These are phyloP conservation scores for Silurus aristotelis DNA, from an alignment of 2,797 vertebrate genomes.

Conservation along the genomic window DNA sequence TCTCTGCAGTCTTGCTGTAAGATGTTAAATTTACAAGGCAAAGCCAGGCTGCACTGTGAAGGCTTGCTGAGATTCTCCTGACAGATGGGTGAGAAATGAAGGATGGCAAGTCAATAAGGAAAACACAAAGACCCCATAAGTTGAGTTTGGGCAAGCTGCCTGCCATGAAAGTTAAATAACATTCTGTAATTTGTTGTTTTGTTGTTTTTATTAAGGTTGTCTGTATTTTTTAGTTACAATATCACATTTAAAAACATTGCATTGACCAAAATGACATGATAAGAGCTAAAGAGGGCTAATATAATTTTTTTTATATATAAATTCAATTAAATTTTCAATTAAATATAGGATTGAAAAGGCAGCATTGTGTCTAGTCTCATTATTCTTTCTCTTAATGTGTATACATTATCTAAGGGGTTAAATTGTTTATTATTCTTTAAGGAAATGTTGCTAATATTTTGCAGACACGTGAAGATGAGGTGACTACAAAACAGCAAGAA, in stretches of 20 bases:
- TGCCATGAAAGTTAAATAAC: conserved; percentile 54
- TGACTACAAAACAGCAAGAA: conserved; percentile 17
- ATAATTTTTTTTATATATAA: background rate
- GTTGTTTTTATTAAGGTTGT: conserved; percentile 48
- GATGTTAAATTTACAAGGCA: conserved; percentile 75
- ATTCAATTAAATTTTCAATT: background rate
- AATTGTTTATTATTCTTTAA: conserved; percentile 28
- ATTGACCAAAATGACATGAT: background rate
- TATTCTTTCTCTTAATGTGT: background rate
- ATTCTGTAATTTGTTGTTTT: conserved; percentile 55
- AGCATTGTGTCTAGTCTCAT: background rate
- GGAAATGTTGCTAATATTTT: background rate
- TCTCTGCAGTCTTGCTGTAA: conserved; percentile 73
- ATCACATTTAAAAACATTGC: background rate
- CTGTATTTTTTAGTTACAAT: conserved; percentile 1
- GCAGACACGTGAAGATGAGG: background rate
- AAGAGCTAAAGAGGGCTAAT: background rate
- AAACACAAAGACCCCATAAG: conserved; percentile 58
- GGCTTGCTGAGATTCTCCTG: conserved; percentile 66
- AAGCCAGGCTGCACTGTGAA: conserved; percentile 65
- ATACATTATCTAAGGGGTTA: conserved; percentile 18
- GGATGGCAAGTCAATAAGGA: conserved; percentile 65
- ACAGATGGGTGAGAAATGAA: conserved; percentile 71
- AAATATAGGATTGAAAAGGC: background rate
- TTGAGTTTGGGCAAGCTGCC: conserved; percentile 66